These are phyloP conservation scores for Cryptophagus acutangulus DNA, from an alignment of 2,888 invertebrate genomes.

Conservation along the genomic window DNA sequence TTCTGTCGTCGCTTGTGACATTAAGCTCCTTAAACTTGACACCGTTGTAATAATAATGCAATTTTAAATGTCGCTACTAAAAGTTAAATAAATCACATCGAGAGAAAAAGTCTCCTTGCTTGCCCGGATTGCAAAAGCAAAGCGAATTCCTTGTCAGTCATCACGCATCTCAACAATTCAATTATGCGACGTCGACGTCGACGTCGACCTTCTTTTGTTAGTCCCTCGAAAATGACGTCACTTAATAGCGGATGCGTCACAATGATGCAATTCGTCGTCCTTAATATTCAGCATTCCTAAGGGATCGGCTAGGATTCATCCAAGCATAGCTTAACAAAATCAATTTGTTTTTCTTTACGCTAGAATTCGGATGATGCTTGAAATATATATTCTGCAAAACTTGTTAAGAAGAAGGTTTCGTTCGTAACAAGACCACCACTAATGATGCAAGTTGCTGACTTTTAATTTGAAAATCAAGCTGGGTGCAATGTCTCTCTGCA, in stretches of 20 bases:
- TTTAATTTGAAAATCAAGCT: too few species aligned
- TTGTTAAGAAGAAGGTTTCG: too few species aligned
- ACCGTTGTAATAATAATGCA: conserved; percentile 20
- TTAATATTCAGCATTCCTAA: conserved; percentile 23
- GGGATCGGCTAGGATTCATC: conserved; percentile 10
- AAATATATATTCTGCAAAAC: too few species aligned
- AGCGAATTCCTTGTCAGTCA: conserved; percentile 10
- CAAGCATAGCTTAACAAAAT: conserved; percentile 19
- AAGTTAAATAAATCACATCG: conserved; percentile 27
- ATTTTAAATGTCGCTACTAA: conserved; percentile 23
- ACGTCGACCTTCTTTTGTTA: conserved; percentile 29
- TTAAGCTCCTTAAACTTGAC: conserved; percentile 12
- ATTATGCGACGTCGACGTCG: too few species aligned
- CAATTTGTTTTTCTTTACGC: conserved; percentile 23
- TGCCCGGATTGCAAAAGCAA: background rate
- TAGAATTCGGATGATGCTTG: too few species aligned
- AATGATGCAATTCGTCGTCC: too few species aligned
- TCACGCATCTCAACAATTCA: conserved; percentile 23
- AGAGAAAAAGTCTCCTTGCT: background rate
- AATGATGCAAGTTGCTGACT: too few species aligned
- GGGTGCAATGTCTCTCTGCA: too few species aligned
- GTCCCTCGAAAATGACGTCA: conserved; percentile 35
- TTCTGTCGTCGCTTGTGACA: too few species aligned
- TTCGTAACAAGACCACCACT: too few species aligned
- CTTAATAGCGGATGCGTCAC: conserved; percentile 38